These are phyloP conservation scores for Struthio camelus DNA, from an alignment of 2,113 vertebrate species.

Conservation along the genomic window DNA sequence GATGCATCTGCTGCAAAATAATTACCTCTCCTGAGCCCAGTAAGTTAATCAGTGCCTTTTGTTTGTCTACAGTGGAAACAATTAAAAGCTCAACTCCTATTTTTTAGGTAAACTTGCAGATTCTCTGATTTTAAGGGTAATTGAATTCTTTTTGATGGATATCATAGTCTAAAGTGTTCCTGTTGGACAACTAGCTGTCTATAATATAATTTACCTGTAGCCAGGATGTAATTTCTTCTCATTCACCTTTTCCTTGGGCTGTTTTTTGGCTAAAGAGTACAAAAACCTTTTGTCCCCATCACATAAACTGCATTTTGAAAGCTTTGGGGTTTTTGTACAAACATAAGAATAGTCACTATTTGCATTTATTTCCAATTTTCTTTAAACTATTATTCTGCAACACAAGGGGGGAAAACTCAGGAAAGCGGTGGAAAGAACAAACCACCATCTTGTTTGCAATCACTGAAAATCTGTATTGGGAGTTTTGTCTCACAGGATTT, in stretches of 20 bases:
- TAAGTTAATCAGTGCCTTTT: constrained; percentile 50
- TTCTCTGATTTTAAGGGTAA: constrained; percentile 60
- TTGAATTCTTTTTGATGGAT: constrained; percentile 72
- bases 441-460: not conserved
- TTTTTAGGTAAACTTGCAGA: constrained; percentile 65
- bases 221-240: constrained; percentile 52
- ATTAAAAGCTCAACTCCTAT: constrained; percentile 67
- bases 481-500: not conserved
- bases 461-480: not conserved
- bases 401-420: not conserved
- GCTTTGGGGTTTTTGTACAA: not conserved
- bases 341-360: not conserved
- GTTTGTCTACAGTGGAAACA: constrained; percentile 55
- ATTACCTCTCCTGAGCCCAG: constrained; percentile 63
- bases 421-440: not conserved
- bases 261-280: constrained; percentile 1
- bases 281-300: not conserved
- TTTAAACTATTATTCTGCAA: not conserved
- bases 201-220: constrained; percentile 73
- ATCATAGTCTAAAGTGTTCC: constrained; percentile 67
- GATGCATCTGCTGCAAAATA: constrained; percentile 65
- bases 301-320: not conserved
- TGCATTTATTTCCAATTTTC: not conserved
- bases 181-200: constrained; percentile 61
- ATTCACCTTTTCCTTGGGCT: constrained; percentile 21